Evolutionary conservation across 2,888 invertebrate genomes (phyloP).

Genomic region (Sinelater perroti): DNA sequence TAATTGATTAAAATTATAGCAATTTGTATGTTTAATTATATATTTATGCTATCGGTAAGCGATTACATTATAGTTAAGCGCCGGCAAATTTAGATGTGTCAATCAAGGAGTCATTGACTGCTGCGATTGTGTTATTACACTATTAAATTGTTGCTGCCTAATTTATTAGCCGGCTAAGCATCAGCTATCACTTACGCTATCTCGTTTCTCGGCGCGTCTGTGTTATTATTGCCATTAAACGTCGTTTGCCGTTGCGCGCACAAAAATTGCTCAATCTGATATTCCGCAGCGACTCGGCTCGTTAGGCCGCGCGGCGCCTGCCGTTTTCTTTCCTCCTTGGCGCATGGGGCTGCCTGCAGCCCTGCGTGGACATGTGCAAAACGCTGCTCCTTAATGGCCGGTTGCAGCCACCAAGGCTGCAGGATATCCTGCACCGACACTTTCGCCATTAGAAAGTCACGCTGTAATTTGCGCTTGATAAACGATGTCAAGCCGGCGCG

Average conservation of each 20-base stretch:
- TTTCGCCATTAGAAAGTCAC: conserved; percentile 13
- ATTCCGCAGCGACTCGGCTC: too few species aligned
- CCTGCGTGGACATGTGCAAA: too few species aligned
- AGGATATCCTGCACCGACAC: conserved; percentile 1
- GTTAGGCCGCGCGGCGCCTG: too few species aligned
- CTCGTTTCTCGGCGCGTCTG: conserved; percentile 24
- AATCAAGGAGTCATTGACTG: conserved; percentile 57
- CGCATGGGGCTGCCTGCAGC: too few species aligned
- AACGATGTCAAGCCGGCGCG: conserved; percentile 9
- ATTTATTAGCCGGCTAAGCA: conserved; percentile 40
- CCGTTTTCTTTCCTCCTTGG: too few species aligned
- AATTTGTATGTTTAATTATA: conserved; percentile 59
- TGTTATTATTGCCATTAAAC: conserved; percentile 27
- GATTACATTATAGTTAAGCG: conserved; percentile 54
- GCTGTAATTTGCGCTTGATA: conserved; percentile 12
- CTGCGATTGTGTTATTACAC: conserved; percentile 55
- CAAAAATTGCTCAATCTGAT: conserved; percentile 1
- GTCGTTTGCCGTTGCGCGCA: conserved; percentile 9
- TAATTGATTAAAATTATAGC: conserved; percentile 61
- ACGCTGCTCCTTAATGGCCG: too few species aligned
- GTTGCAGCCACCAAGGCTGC: background rate
- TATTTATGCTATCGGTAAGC: conserved; percentile 54
- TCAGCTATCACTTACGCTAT: conserved; percentile 31
- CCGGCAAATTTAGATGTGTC: conserved; percentile 56
- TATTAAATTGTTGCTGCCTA: conserved; percentile 48